Evolutionary conservation across 2,797 vertebrate genomes (phyloP).

Genomic region (Rhinophrynus dorsalis): DNA sequence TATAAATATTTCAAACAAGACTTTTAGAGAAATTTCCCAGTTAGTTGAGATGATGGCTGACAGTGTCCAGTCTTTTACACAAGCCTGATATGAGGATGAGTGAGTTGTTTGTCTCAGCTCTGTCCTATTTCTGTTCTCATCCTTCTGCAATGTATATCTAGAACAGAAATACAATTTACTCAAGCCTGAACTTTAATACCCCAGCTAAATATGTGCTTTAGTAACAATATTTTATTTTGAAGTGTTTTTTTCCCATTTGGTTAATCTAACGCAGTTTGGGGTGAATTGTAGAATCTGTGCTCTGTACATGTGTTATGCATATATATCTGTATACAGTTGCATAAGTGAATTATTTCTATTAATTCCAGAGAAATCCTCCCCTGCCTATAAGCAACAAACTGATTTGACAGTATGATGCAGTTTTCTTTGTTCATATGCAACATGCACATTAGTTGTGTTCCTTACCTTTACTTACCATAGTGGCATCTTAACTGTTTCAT

Average conservation of each 20-base stretch:
- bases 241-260: background rate
- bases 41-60: background rate
- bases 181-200: background rate
- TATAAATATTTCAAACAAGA: constrained; percentile 64
- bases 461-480: background rate
- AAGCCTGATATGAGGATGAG: background rate
- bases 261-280: background rate
- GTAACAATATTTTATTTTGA: background rate
- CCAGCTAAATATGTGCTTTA: background rate
- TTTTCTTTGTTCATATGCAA: background rate
- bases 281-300: background rate
- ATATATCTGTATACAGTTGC: background rate
- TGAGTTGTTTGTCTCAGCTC: background rate
- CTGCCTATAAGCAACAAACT: background rate
- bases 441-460: background rate
- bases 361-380: background rate
- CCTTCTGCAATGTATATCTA: constrained; percentile 52
- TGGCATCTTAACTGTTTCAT: too few species aligned
- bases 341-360: too few species aligned
- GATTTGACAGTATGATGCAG: background rate
- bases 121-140: constrained; percentile 58
- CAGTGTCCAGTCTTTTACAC: background rate
- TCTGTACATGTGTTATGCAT: constrained; percentile 10
- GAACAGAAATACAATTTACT: constrained; percentile 46
- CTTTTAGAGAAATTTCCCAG: constrained; percentile 56